A percentile compares a stretch with the other conserved stretches of the same genome.
phyloP scores from a whole-genome alignment of 2,888 invertebrate species.

The Clistopyga incitator region DNA sequence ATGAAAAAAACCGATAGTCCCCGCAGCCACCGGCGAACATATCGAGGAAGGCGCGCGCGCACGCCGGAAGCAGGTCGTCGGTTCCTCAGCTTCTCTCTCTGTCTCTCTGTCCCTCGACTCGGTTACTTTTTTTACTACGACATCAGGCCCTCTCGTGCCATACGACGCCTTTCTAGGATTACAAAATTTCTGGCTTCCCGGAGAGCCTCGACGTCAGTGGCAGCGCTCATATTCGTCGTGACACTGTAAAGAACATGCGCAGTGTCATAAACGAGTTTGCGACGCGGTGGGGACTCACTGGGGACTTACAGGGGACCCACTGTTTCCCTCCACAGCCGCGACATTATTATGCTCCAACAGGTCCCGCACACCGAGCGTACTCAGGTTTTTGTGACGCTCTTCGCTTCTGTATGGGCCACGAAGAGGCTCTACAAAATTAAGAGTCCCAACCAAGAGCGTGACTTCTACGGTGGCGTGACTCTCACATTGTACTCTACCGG shows the following conservation, averaged over 20 bases:
- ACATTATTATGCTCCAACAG: conserved; percentile 54
- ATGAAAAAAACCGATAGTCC: conserved; percentile 48
- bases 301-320: conserved; percentile 5
- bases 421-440: background rate
- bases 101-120: conserved; percentile 41
- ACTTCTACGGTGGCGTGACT: background rate
- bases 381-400: background rate
- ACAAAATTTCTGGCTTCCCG: conserved; percentile 70
- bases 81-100: conserved; percentile 40
- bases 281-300: background rate
- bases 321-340: conserved; percentile 25
- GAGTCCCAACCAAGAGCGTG: conserved; percentile 17
- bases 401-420: background rate
- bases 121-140: conserved; percentile 54
- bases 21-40: conserved; percentile 28
- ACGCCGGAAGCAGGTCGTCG: conserved; percentile 55
- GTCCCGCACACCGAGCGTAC: conserved; percentile 22
- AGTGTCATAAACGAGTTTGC: conserved; percentile 27
- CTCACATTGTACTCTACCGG: background rate
- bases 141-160: conserved; percentile 63
- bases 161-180: conserved; percentile 71
- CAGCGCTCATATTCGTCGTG: conserved; percentile 13
- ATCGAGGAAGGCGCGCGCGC: conserved; percentile 54
- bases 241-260: background rate
- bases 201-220: conserved; percentile 7